Evolutionary conservation across 2,113 vertebrate species (phyloP).

Genomic region (Hyperopisus bebe): DNA sequence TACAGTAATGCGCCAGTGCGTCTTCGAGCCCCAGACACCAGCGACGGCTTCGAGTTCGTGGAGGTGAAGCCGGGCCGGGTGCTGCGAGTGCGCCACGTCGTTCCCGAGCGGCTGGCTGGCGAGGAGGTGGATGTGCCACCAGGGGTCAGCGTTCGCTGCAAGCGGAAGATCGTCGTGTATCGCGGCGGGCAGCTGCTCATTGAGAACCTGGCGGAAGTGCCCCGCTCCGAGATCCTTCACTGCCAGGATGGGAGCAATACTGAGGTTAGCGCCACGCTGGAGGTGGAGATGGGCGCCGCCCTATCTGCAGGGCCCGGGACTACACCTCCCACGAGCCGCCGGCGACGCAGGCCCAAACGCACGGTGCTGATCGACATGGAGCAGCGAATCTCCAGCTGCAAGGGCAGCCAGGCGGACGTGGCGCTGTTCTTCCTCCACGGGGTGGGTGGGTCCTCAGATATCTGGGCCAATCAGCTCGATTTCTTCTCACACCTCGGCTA

Average conservation of each 20-base stretch:
- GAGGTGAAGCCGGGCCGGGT: conserved; percentile 90
- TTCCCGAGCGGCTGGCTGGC: conserved; percentile 49
- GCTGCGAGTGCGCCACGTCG: conserved; percentile 71
- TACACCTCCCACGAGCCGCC: conserved; percentile 24
- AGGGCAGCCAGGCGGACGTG: conserved; percentile 75
- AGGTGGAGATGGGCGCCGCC: conserved; percentile 58
- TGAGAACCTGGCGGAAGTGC: conserved; percentile 75
- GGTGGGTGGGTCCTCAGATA: conserved; percentile 85
- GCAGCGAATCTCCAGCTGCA: conserved; percentile 79
- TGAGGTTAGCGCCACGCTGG: conserved; percentile 56
- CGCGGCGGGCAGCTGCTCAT: conserved; percentile 84
- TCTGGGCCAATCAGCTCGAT: conserved; percentile 91
- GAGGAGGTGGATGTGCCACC: conserved; percentile 40
- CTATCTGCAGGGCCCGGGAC: neutral
- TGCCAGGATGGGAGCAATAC: conserved; percentile 56
- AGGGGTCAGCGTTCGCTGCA: conserved; percentile 68
- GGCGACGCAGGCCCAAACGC: conserved; percentile 69
- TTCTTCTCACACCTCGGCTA: conserved; percentile 85
- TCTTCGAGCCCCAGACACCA: conserved; percentile 66
- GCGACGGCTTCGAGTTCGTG: conserved; percentile 82
- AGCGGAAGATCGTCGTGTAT: conserved; percentile 81
- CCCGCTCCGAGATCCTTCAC: conserved; percentile 60
- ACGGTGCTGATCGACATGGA: conserved; percentile 80
- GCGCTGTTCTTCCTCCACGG: conserved; percentile 93
- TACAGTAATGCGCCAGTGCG: conserved; percentile 73